Conservation (phyloP, 2,113 vertebrate species). For the Cyphomyrus discorhynchus region DNA sequence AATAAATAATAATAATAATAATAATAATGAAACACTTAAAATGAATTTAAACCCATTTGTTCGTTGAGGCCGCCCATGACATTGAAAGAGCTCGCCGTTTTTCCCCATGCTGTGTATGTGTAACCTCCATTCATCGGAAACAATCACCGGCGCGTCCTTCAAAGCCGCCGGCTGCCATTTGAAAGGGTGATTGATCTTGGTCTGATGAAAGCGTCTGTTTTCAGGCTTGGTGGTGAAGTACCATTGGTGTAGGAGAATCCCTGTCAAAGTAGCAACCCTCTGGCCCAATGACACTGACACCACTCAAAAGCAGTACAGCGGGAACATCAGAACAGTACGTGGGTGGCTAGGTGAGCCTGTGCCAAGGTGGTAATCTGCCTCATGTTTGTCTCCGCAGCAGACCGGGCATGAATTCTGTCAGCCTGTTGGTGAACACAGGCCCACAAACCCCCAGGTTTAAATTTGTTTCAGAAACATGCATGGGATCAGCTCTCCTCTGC, state of each 20-base stretch:
- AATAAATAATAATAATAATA: neutral
- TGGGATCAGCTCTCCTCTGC: neutral
- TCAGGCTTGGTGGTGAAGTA: neutral
- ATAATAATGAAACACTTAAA: neutral
- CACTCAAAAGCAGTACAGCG: neutral
- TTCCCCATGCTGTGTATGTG: neutral
- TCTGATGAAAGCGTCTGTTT: neutral
- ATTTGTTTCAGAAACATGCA: neutral
- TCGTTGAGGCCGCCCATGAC: neutral
- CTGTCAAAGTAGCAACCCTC: neutral
- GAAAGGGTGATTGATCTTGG: neutral
- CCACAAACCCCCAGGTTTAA: neutral
- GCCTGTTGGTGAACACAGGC: neutral
- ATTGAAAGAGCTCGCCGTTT: neutral
- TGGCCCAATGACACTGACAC: neutral
- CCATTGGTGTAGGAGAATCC: neutral
- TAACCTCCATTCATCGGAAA: neutral
- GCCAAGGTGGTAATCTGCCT: neutral
- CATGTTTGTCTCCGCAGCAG: neutral
- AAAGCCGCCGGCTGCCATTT: neutral
- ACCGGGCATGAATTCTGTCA: neutral
- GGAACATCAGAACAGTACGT: neutral
- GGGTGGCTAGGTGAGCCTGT: neutral
- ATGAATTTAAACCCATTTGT: neutral
- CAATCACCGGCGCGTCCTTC: neutral